Conservation (phyloP, 37 sponge, comb jelly and placozoan genomes). For the Amphimedon queenslandica region DNA sequence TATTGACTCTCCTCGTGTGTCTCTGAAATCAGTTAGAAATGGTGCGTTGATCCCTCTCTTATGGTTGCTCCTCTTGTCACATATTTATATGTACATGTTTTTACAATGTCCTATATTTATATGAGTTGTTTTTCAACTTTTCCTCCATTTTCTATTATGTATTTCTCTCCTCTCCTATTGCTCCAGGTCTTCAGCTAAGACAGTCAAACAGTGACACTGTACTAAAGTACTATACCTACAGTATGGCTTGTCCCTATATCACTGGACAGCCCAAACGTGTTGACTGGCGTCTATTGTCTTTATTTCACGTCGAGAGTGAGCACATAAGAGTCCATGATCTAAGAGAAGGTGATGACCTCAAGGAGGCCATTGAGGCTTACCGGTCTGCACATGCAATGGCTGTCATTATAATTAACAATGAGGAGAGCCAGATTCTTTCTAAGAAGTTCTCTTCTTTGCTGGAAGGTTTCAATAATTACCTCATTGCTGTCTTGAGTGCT, state of each 20-base stretch:
- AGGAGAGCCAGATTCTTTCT: not conserved
- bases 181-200: not conserved
- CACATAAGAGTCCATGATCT: slow-evolving; percentile 7
- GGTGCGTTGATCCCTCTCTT: too few relatives aligned
- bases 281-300: not conserved
- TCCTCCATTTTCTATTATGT: not conserved
- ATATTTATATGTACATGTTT: too few relatives aligned
- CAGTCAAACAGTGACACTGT: not conserved
- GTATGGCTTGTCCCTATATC: not conserved
- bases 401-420: slow-evolving; percentile 11
- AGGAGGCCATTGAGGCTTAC: not conserved
- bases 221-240: not conserved
- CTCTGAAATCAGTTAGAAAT: too few relatives aligned
- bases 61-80: too few relatives aligned
- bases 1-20: too few relatives aligned
- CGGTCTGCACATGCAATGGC: slow-evolving; percentile 6
- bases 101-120: too few relatives aligned
- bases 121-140: too few relatives aligned
- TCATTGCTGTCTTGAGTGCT: slow-evolving; percentile 22
- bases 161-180: not conserved
- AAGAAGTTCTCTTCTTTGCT: not conserved
- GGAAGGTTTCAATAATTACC: not conserved
- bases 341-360: slow-evolving; percentile 7
- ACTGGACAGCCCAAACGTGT: not conserved
- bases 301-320: not conserved